Evolutionary conservation across 2,888 invertebrate species (phyloP).

Genomic region (Sericinus montela): DNA sequence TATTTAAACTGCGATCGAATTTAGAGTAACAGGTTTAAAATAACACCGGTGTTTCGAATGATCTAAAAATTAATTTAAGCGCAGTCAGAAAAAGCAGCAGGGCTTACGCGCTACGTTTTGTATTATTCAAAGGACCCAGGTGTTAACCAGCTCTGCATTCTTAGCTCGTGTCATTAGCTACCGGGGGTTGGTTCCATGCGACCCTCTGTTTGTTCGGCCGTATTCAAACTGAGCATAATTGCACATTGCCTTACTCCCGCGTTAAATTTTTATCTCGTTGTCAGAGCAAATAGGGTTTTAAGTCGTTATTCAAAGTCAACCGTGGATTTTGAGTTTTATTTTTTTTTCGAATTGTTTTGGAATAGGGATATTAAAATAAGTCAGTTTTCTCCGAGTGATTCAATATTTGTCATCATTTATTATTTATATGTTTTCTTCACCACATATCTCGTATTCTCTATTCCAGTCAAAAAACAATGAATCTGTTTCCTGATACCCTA

Average conservation of each 20-base stretch:
- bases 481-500: no score
- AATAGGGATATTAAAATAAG: not conserved
- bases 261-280: constrained; percentile 42
- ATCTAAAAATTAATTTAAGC: no score
- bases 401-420: no score
- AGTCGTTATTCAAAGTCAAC: constrained; percentile 20
- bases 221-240: constrained; percentile 51
- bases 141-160: constrained; percentile 45
- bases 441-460: not conserved
- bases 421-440: not conserved
- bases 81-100: not conserved
- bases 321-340: constrained; percentile 8
- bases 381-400: no score
- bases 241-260: constrained; percentile 48
- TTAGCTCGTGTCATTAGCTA: constrained; percentile 55
- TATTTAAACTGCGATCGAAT: no score
- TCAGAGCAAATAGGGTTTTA: constrained; percentile 21
- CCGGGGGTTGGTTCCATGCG: constrained; percentile 50
- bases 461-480: no score
- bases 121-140: constrained; percentile 48
- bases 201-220: constrained; percentile 55
- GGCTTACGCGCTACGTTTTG: constrained; percentile 12
- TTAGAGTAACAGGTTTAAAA: no score
- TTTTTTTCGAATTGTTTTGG: not conserved
- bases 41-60: no score